phyloP scores from a whole-genome alignment of 1,140 invertebrate species.

The Oryzaephilus surinamensis region DNA sequence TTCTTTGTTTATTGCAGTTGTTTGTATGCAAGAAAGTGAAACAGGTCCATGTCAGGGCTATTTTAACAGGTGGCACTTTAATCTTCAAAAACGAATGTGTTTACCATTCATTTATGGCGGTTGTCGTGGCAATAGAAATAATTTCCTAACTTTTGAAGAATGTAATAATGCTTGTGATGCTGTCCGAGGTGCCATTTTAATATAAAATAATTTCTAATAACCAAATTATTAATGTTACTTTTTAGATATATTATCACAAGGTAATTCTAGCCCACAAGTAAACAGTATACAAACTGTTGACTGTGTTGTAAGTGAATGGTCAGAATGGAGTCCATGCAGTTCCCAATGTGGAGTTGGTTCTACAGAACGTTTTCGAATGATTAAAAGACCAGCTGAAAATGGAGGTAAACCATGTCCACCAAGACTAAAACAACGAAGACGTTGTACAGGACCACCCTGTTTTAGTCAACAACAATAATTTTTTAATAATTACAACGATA shows the following conservation, averaged over 20 bases:
- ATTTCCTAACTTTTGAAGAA: conserved; percentile 68
- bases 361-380: conserved; percentile 45
- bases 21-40: conserved; percentile 63
- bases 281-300: conserved; percentile 34
- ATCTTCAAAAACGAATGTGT: conserved; percentile 60
- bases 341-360: conserved; percentile 57
- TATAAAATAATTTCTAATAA: neutral
- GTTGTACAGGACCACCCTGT: conserved; percentile 32
- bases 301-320: conserved; percentile 64
- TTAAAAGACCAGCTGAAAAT: conserved; percentile 50
- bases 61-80: conserved; percentile 76
- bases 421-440: conserved; percentile 40
- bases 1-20: conserved; percentile 52
- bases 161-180: conserved; percentile 61
- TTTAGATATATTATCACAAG: neutral
- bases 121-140: conserved; percentile 82
- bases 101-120: conserved; percentile 78
- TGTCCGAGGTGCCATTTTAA: conserved; percentile 43
- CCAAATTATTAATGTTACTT: neutral
- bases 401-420: conserved; percentile 59
- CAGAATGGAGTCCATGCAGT: conserved; percentile 63
- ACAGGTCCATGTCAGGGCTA: conserved; percentile 72
- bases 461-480: too few species aligned
- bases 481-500: too few species aligned
- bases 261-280: neutral